Evolutionary conservation across 2,888 invertebrate species (phyloP).

Genomic region (Exocentrus adspersus): DNA sequence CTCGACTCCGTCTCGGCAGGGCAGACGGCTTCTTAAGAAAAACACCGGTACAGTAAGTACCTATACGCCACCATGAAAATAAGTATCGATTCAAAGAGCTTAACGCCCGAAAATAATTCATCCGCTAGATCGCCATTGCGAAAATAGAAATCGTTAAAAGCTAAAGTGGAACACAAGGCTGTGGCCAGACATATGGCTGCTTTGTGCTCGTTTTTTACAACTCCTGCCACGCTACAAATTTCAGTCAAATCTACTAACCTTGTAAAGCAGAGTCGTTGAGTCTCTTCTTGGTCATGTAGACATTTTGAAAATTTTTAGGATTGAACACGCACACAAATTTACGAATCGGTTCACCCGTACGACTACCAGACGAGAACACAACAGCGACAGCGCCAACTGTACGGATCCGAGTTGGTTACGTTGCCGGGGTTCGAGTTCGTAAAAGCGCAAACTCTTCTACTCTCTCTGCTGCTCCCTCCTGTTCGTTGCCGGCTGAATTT

Average conservation of each 20-base stretch:
- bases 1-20: too few relatives aligned
- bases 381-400: constrained; percentile 25
- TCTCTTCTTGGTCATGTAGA: constrained; percentile 26
- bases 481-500: background rate
- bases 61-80: constrained; percentile 19
- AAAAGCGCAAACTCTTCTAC: constrained; percentile 30
- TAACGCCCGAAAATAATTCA: constrained; percentile 12
- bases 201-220: constrained; percentile 36
- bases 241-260: constrained; percentile 34
- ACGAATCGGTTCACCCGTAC: constrained; percentile 33
- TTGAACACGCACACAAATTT: constrained; percentile 20
- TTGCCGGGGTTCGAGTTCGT: constrained; percentile 23
- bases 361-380: constrained; percentile 21
- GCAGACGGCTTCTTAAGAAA: constrained; percentile 54
- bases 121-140: background rate
- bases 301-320: constrained; percentile 30
- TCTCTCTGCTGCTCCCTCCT: too few relatives aligned
- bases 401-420: constrained; percentile 14
- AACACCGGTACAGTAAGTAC: constrained; percentile 44
- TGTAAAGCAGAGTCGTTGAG: background rate
- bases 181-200: constrained; percentile 53
- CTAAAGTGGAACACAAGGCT: constrained; percentile 46
- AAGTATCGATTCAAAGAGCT: constrained; percentile 24
- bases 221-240: background rate
- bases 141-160: constrained; percentile 35